Percentiles rank a stretch among this genome's conserved stretches.
Conservation (phyloP, 2,888 invertebrate species). For the Neuroscelio doddi region DNA sequence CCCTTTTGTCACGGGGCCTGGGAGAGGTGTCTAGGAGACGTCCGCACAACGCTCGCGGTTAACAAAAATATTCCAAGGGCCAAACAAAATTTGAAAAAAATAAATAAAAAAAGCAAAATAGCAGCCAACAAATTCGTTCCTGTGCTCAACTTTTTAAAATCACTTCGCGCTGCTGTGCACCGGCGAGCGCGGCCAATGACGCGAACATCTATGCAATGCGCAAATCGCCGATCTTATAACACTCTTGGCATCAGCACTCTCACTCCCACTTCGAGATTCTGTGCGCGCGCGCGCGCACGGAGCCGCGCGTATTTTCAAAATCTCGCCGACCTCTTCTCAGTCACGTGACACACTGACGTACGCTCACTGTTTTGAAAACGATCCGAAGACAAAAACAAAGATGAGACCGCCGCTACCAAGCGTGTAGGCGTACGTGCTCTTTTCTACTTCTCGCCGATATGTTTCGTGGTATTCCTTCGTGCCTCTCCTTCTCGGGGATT, state of each 20-base stretch:
- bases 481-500: slow-evolving; percentile 2
- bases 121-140: not conserved
- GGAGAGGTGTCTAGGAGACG: slow-evolving; percentile 25
- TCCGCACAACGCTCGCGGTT: not conserved
- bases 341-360: slow-evolving; percentile 25
- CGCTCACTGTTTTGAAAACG: slow-evolving; percentile 5
- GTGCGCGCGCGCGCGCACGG: slow-evolving; percentile 49
- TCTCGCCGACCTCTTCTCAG: slow-evolving; percentile 11
- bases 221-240: not conserved
- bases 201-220: slow-evolving; percentile 10
- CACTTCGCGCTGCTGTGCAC: slow-evolving; percentile 6
- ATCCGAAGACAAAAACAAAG: not conserved
- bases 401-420: not conserved
- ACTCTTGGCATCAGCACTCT: slow-evolving; percentile 29
- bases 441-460: not conserved
- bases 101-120: not conserved
- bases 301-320: slow-evolving; percentile 27
- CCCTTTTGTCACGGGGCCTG: slow-evolving; percentile 60
- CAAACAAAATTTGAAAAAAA: not conserved
- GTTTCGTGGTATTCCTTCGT: not conserved
- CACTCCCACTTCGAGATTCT: slow-evolving; percentile 23
- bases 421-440: not conserved
- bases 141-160: not conserved
- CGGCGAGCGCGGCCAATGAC: slow-evolving; percentile 9
- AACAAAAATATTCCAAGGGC: not conserved